phyloP scores from a whole-genome alignment of 2,797 vertebrate genomes.

The Cuniculus paca region DNA sequence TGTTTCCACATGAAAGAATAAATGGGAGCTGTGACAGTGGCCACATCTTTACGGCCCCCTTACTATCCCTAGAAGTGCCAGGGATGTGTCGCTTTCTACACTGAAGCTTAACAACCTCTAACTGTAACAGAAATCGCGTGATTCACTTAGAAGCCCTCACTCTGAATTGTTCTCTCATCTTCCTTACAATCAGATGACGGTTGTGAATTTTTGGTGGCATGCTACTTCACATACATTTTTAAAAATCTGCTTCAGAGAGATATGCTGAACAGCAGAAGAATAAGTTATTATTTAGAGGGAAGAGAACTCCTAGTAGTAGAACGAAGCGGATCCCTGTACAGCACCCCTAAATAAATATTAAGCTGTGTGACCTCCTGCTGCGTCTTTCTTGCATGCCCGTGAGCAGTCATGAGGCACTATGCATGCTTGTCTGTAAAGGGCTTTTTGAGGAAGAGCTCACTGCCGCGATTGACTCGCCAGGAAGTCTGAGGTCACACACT shows the following conservation, averaged over 20 bases:
- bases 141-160: background rate
- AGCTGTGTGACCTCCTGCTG: slow-evolving; percentile 5
- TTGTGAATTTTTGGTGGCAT: background rate
- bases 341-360: slow-evolving; percentile 61
- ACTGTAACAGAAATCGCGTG: background rate
- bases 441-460: slow-evolving; percentile 66
- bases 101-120: background rate
- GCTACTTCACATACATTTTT: background rate
- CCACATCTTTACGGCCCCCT: accelerated
- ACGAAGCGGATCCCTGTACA: slow-evolving; percentile 61
- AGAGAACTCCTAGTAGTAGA: slow-evolving; percentile 33
- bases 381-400: background rate
- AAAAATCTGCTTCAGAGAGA: background rate
- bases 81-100: background rate
- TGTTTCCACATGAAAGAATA: background rate
- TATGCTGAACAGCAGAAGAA: slow-evolving; percentile 25
- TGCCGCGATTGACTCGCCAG: slow-evolving; percentile 33
- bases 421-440: slow-evolving; percentile 6
- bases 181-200: background rate
- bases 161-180: background rate
- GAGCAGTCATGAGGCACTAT: slow-evolving; percentile 68
- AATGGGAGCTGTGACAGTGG: background rate
- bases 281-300: slow-evolving; percentile 8
- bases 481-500: slow-evolving; percentile 75
- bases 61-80: accelerated